Conservation (phyloP, 2,888 invertebrate genomes). For the Thalpophila matura region DNA sequence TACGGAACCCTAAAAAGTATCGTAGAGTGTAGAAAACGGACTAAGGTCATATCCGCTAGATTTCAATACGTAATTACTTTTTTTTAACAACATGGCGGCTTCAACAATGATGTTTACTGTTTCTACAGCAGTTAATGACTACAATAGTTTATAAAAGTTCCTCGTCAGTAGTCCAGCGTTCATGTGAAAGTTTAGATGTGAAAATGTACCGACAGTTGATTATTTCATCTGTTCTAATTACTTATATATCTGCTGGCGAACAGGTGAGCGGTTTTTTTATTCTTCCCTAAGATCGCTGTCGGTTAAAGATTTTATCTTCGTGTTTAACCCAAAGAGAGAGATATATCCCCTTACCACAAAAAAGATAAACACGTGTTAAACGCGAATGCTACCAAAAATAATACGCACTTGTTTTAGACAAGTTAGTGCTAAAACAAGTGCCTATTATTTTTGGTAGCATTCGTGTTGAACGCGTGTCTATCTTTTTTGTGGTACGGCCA, state of each 20-base stretch:
- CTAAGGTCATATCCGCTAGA: conserved; percentile 42
- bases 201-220: conserved; percentile 56
- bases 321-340: too few species aligned
- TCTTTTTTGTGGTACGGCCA: too few species aligned
- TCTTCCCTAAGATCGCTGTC: too few species aligned
- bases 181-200: conserved; percentile 48
- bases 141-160: conserved; percentile 71
- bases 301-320: not conserved
- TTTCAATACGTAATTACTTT: conserved; percentile 17
- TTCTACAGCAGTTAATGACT: conserved; percentile 41
- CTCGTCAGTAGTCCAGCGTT: conserved; percentile 20
- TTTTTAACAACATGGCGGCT: conserved; percentile 51
- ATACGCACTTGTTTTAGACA: too few species aligned
- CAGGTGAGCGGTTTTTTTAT: conserved; percentile 38
- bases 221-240: conserved; percentile 40
- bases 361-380: too few species aligned
- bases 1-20: too few species aligned
- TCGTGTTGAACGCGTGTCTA: too few species aligned
- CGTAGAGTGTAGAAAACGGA: conserved; percentile 33
- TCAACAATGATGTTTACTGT: conserved; percentile 76
- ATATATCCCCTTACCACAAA: too few species aligned
- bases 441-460: too few species aligned
- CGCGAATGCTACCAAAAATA: too few species aligned
- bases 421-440: too few species aligned
- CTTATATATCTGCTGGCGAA: conserved; percentile 38